A percentile compares a stretch with the other conserved stretches of the same genome.
Conservation (phyloP, 35 echinoderm and acorn worm species). For the Hemicentrotus pulcherrimus region DNA sequence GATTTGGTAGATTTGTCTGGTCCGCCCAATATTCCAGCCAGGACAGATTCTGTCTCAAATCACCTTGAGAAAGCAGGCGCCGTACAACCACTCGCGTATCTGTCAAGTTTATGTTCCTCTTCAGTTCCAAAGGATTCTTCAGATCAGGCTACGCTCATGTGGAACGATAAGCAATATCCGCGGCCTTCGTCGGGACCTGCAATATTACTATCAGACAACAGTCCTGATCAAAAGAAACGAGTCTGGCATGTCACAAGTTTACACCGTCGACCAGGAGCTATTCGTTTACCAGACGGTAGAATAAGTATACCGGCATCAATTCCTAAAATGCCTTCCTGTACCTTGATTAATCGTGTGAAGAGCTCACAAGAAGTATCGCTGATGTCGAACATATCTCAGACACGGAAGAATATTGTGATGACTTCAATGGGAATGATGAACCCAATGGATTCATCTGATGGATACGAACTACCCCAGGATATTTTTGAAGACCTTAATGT, state of each 20-base stretch:
- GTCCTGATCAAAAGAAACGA: not conserved
- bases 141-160: not conserved
- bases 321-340: not conserved
- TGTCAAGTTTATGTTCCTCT: not conserved
- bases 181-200: not conserved
- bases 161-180: not conserved
- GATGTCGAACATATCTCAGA: not conserved
- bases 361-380: not conserved
- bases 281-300: not conserved
- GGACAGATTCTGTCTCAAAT: not conserved
- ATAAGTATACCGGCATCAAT: not conserved
- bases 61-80: not conserved
- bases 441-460: not conserved
- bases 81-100: not conserved
- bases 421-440: not conserved
- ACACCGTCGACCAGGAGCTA: not conserved
- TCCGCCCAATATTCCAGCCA: not conserved
- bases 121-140: not conserved
- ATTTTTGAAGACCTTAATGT: constrained; percentile 33
- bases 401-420: not conserved
- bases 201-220: not conserved
- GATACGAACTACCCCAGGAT: not conserved
- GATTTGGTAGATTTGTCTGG: not conserved
- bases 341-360: not conserved
- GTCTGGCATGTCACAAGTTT: not conserved